Evolutionary conservation across 2,113 vertebrate species (phyloP).

Genomic region (Crotalus viridis): DNA sequence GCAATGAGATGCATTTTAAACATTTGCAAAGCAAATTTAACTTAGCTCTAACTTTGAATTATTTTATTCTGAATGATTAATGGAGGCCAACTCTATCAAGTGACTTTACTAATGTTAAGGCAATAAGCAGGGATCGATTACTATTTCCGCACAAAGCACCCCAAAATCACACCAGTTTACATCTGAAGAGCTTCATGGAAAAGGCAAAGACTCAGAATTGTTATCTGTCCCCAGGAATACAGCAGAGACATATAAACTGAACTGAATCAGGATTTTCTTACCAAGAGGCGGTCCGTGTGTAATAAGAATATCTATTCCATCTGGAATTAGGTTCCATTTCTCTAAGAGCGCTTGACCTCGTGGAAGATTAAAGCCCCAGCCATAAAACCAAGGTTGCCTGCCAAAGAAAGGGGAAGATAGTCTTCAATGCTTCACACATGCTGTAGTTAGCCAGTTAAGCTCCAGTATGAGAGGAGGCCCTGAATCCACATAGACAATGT

Average conservation of each 20-base stretch:
- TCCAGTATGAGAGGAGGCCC: neutral
- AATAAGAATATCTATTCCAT: conserved; percentile 90
- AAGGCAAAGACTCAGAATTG: neutral
- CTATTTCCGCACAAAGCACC: conserved; percentile 1
- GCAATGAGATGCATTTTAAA: neutral
- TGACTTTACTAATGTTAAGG: neutral
- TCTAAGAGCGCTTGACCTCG: conserved; percentile 93
- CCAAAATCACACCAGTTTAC: neutral
- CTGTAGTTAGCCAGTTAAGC: conserved; percentile 54
- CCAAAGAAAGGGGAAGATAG: conserved; percentile 46
- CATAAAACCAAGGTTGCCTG: conserved; percentile 98
- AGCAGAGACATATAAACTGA: conserved; percentile 29
- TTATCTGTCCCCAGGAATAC: neutral
- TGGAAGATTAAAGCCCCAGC: conserved; percentile 96
- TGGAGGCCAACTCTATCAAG: neutral
- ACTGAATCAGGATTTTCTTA: conserved; percentile 69
- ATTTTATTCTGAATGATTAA: neutral
- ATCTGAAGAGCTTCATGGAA: neutral
- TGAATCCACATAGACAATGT: neutral
- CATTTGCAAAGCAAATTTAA: neutral
- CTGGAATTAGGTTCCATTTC: conserved; percentile 97
- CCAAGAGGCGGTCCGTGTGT: conserved; percentile 95
- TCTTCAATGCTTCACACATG: conserved; percentile 55
- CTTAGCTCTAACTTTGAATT: neutral
- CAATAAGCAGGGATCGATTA: neutral